Percentiles rank a stretch among this genome's conserved stretches.
These are phyloP conservation scores for Brevimyrus niger DNA, from an alignment of 2,113 vertebrate genomes.

Conservation along the genomic window DNA sequence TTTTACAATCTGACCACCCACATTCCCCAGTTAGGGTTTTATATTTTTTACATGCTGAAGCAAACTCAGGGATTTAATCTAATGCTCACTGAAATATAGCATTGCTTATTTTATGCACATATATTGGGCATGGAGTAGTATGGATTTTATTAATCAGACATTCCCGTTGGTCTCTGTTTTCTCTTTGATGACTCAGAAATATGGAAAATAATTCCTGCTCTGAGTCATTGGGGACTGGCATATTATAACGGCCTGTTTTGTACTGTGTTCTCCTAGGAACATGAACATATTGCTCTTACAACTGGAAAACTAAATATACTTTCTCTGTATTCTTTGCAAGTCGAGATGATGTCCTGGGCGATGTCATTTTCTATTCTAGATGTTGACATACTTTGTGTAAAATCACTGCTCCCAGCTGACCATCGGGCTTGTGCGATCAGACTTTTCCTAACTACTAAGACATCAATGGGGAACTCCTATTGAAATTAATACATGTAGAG, in stretches of 20 bases:
- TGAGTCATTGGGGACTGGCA: neutral
- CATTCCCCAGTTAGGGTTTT: neutral
- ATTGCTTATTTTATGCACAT: neutral
- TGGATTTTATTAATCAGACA: neutral
- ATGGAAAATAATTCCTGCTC: neutral
- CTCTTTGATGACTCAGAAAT: neutral
- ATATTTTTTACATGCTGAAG: neutral
- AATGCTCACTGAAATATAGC: neutral
- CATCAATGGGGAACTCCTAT: neutral
- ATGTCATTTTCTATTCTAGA: neutral
- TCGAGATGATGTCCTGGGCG: neutral
- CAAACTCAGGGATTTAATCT: neutral
- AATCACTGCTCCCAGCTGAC: neutral
- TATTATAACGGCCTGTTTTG: neutral
- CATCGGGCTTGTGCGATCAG: neutral
- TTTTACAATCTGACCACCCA: neutral
- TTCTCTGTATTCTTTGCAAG: neutral
- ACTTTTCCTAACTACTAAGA: neutral
- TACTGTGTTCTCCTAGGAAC: neutral
- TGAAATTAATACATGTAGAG: neutral
- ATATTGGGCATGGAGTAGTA: neutral
- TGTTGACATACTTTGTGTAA: neutral
- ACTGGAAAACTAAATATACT: neutral
- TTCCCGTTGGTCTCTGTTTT: neutral
- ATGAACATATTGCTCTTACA: neutral